Conservation (phyloP, 2,888 invertebrate genomes). For the Lepetodrilus schrolli region DNA sequence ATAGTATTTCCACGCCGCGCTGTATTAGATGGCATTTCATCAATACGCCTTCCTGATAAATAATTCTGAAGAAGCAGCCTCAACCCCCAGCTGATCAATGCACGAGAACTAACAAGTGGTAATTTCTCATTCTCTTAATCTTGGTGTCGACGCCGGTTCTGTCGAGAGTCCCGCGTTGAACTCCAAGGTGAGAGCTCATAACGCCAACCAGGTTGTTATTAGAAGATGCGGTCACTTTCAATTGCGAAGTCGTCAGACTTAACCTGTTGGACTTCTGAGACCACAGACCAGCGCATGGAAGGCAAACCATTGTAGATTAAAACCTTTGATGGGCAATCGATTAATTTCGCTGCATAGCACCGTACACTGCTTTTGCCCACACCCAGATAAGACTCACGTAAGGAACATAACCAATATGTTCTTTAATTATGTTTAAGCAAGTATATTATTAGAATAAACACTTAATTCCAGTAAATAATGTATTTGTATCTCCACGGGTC, state of each 20-base stretch:
- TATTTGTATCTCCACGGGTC: too few species aligned
- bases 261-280: background rate
- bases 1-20: conserved; percentile 14
- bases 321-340: too few species aligned
- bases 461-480: too few species aligned
- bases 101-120: conserved; percentile 13
- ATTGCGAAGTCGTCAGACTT: conserved; percentile 2
- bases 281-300: background rate
- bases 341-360: too few species aligned
- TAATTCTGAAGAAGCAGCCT: conserved; percentile 1
- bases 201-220: background rate
- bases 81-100: conserved; percentile 2
- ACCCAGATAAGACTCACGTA: too few species aligned
- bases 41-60: conserved; percentile 14
- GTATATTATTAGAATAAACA: too few species aligned
- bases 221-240: background rate
- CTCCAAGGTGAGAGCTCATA: background rate
- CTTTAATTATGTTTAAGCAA: too few species aligned
- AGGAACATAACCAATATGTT: too few species aligned
- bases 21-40: conserved; percentile 1
- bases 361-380: too few species aligned
- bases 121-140: conserved; percentile 20
- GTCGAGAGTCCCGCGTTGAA: background rate
- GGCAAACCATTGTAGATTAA: too few species aligned
- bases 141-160: background rate